Base-by-base conservation (phyloP, 2,113 vertebrate species). In the Oreochromis spilurus region DNA sequence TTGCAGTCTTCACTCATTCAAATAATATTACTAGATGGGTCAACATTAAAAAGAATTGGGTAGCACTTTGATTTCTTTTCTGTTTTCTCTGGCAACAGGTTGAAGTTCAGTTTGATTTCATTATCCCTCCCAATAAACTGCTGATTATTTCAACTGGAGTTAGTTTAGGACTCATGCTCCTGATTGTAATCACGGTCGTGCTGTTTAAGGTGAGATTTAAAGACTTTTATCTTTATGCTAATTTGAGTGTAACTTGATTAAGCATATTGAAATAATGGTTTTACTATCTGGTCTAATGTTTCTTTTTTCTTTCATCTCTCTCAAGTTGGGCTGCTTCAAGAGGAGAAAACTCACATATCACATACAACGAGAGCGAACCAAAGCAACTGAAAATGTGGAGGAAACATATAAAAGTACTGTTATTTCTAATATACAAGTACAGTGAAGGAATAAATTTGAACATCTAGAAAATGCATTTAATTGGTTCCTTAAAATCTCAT, bases 311-410 rank as follows among this genome's bases (percentile, higher is more conserved):
- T 67, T 11, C 84, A 9, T 85, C 19, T 53, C 43, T 2, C 84
- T 13, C 26, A 24, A 95, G 94, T 13, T 93, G 84, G 94, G 95
- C 3, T 95, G 85, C 80, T 95, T 95, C 45, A 94, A 90, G 87
- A 92, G 91, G 34, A 95, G 91, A 90, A 84, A 5, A 0, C 6
- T 9, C 0, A 9, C 78, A 6, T 24, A 91, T 55, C 57, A 14
- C 54, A 45, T 43, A 50, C 5, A 16, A 13, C 1, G 10, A 26
- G 24, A 29, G 14, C 2, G 7, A 24, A 14, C 26, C 24, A 57
- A 8, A 57, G 55, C 12, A 26, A 14, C 55, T 57, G 55, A 57
- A 29, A 14, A 29, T 14, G 24, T 26, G 7, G 4, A 29, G 24
- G 12, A 57, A 29, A 29, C 13, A 14, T 14, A 29, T 57, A 0